Conservation (phyloP, 2,888 invertebrate species). For the Diaphora mendica region DNA sequence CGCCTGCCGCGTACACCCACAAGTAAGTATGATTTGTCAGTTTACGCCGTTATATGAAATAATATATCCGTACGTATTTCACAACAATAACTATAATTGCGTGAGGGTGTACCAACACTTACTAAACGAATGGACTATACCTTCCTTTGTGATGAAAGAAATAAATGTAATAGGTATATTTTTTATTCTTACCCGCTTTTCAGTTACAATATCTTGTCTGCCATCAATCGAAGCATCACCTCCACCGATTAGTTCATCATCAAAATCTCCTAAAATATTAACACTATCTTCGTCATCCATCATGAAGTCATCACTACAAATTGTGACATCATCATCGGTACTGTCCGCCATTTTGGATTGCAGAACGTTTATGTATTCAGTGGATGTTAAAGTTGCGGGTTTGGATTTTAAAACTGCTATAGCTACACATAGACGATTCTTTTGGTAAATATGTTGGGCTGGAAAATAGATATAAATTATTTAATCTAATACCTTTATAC, state of each 20-base stretch:
- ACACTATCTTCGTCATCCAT: conserved; percentile 44
- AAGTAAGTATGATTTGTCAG: too few relatives aligned
- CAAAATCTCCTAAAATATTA: conserved; percentile 33
- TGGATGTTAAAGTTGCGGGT: conserved; percentile 56
- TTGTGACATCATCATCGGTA: conserved; percentile 53
- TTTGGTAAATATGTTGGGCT: conserved; percentile 65
- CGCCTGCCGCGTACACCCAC: too few relatives aligned
- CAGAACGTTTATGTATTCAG: conserved; percentile 58
- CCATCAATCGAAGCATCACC: background rate
- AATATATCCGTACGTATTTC: too few relatives aligned
- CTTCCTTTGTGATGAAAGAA: too few relatives aligned
- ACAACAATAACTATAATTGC: too few relatives aligned
- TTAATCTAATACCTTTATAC: too few relatives aligned
- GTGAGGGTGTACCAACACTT: too few relatives aligned
- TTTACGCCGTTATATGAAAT: too few relatives aligned
- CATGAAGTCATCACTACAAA: conserved; percentile 68
- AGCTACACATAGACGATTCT: conserved; percentile 63
- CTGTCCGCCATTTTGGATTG: conserved; percentile 53
- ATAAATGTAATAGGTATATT: too few relatives aligned
- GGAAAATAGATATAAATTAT: conserved; percentile 34
- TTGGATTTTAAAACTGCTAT: conserved; percentile 65
- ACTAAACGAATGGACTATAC: too few relatives aligned
- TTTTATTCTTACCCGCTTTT: conserved; percentile 1
- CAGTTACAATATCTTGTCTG: background rate
- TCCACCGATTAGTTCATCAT: conserved; percentile 16